A percentile compares a stretch with the other conserved stretches of the same genome.
These are phyloP conservation scores for Triops longicaudatus DNA, from an alignment of 1,140 invertebrate genomes.

Conservation along the genomic window DNA sequence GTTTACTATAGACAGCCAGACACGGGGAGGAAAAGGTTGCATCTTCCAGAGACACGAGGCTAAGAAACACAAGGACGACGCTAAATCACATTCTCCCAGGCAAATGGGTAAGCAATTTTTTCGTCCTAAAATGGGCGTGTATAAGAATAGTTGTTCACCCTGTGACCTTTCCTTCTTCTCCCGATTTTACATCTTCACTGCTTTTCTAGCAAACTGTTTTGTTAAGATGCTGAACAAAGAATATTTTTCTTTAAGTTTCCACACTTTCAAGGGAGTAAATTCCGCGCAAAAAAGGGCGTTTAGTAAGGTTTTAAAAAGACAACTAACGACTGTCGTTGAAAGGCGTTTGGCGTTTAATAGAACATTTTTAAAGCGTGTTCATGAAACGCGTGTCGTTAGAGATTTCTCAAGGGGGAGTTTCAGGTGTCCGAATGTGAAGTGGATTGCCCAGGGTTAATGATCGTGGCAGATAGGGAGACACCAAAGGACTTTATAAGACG, in stretches of 20 bases:
- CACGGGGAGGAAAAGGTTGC: background rate
- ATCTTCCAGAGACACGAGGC: background rate
- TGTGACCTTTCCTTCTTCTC: background rate
- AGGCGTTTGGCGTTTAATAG: background rate
- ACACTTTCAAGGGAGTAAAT: background rate
- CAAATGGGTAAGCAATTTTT: background rate
- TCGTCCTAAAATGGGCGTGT: background rate
- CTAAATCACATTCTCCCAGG: background rate
- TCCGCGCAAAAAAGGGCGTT: background rate
- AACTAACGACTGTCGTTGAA: background rate
- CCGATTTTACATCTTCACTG: background rate
- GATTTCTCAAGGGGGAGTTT: background rate
- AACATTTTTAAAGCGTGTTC: background rate
- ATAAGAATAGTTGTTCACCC: background rate
- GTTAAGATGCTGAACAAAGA: too few relatives aligned
- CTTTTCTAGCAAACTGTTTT: background rate
- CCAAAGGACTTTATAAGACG: conserved; percentile 5
- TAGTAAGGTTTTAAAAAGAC: background rate
- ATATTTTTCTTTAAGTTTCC: too few relatives aligned
- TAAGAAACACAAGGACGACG: background rate
- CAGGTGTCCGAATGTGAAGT: background rate
- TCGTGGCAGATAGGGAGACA: background rate
- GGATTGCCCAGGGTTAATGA: background rate
- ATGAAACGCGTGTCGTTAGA: background rate
- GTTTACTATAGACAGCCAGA: background rate